Evolutionary conservation across 2,797 vertebrate species (phyloP), one percentile per base, ranked within the genome.

Genomic region (Microcaecilia unicolor): DNA sequence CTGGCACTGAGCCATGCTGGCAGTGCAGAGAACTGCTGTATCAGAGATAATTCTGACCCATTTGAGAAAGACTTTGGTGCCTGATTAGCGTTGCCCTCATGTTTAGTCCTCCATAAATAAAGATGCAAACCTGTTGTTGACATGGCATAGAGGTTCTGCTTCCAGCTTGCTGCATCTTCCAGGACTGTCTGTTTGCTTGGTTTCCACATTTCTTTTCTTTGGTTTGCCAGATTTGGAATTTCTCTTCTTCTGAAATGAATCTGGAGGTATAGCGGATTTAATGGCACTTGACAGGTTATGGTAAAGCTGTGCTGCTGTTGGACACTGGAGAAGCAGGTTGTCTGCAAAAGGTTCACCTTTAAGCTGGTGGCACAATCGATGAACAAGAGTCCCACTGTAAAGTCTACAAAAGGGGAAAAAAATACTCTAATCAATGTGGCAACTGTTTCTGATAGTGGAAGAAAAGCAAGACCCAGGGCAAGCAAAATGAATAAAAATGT

Each of bases 381-480:
- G 86, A 16, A 87, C 61, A 38, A 87, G 29, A 14, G 57, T 75
- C 18, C 91, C 90, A 9, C 37, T 70, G 30, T 81, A 93, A 44
- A 91, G 40, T 49, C 92, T 93, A n/a, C n/a, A n/a, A n/a, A n/a
- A n/a, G n/a, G n/a, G n/a, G n/a, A n/a, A n/a, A n/a, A n/a, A n/a
- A n/a, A n/a, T n/a, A n/a, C n/a, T n/a, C n/a, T n/a, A n/a, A n/a
- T n/a, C n/a, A n/a, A n/a, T n/a, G n/a, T n/a, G n/a, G n/a, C n/a
- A n/a, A n/a, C n/a, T n/a, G n/a, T n/a, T n/a, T n/a, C n/a, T n/a
- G n/a, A n/a, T n/a, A n/a, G n/a, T n/a, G n/a, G n/a, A n/a, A n/a
- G n/a, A n/a, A n/a, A n/a, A n/a, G n/a, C n/a, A n/a, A n/a, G n/a
- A n/a, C n/a, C n/a, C n/a, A n/a, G n/a, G n/a, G n/a, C n/a, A n/a